These are phyloP conservation scores for Nematopogon swammerdamellus DNA, from an alignment of 2,888 invertebrate genomes.

Conservation along the genomic window DNA sequence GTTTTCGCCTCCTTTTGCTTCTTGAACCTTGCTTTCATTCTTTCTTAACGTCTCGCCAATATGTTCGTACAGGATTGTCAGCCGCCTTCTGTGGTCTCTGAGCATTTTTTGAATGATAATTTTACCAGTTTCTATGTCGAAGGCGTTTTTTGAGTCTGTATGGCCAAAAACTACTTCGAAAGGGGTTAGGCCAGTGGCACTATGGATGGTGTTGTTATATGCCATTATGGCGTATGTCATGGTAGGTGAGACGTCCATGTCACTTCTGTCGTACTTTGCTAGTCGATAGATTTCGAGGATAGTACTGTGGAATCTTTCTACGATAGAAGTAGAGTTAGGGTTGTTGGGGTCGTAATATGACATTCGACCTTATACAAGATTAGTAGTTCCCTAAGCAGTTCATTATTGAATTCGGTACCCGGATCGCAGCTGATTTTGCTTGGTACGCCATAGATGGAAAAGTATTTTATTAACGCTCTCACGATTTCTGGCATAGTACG, in stretches of 20 bases:
- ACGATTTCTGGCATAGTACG: slow-evolving; percentile 10
- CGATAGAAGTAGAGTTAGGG: not conserved
- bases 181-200: not conserved
- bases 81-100: not conserved
- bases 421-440: not conserved
- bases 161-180: slow-evolving; percentile 4
- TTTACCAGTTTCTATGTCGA: not conserved
- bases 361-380: not conserved
- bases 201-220: slow-evolving; percentile 2
- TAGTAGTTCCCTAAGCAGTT: not conserved
- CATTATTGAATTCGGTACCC: not conserved
- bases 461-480: slow-evolving; percentile 10
- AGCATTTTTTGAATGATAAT: not conserved
- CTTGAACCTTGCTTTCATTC: not conserved
- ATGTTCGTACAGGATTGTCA: not conserved
- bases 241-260: not conserved
- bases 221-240: slow-evolving; percentile 3
- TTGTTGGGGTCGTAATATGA: not conserved
- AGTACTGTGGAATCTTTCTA: not conserved
- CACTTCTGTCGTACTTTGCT: slow-evolving; percentile 1
- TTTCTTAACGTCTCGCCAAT: not conserved
- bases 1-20: not conserved
- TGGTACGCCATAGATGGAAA: slow-evolving; percentile 7
- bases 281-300: not conserved
- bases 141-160: not conserved